These are phyloP conservation scores for Pteromalus puparum DNA, from an alignment of 1,140 invertebrate species.

Conservation along the genomic window DNA sequence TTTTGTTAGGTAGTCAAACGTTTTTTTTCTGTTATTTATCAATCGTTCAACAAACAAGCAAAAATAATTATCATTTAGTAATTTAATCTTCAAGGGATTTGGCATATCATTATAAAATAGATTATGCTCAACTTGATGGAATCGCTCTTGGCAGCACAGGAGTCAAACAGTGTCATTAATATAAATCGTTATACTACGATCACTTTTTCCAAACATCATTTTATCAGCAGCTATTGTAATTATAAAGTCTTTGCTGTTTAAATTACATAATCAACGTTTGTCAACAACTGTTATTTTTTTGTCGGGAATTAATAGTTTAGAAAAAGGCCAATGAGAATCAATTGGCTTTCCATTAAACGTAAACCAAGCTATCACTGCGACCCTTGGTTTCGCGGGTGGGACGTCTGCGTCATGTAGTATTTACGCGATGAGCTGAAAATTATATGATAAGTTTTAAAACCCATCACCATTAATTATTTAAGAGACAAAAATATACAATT, in stretches of 20 bases:
- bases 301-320: slow-evolving; percentile 6
- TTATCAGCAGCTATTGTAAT: slow-evolving; percentile 8
- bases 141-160: slow-evolving; percentile 12
- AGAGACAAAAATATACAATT: neutral
- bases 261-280: slow-evolving; percentile 11
- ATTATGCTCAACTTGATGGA: slow-evolving; percentile 28
- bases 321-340: neutral
- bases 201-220: slow-evolving; percentile 25
- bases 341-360: slow-evolving; percentile 33
- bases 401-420: slow-evolving; percentile 71
- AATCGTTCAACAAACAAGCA: neutral
- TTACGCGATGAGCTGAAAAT: slow-evolving; percentile 75
- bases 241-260: slow-evolving; percentile 32
- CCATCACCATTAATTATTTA: neutral
- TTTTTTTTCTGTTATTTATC: neutral
- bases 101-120: slow-evolving; percentile 2
- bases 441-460: neutral
- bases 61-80: neutral
- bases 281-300: slow-evolving; percentile 6
- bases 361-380: slow-evolving; percentile 29
- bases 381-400: slow-evolving; percentile 47
- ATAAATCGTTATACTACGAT: slow-evolving; percentile 16
- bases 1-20: neutral
- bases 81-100: neutral
- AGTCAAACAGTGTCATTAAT: slow-evolving; percentile 10